These are phyloP conservation scores for Tachina grossa DNA, from an alignment of 2,888 invertebrate genomes.

Conservation along the genomic window DNA sequence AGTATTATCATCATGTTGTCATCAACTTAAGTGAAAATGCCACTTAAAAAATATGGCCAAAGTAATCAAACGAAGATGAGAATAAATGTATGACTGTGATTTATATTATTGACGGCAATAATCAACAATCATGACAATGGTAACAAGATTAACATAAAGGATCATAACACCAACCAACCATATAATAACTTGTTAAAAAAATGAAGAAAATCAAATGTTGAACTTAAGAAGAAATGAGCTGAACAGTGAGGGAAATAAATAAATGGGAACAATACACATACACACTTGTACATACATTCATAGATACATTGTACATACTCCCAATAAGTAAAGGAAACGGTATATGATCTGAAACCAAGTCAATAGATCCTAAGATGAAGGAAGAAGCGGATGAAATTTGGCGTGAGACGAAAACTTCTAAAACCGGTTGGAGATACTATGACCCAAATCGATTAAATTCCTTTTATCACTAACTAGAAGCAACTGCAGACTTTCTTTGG, in stretches of 20 bases:
- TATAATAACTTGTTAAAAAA: constrained; percentile 40
- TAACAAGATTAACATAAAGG: constrained; percentile 56
- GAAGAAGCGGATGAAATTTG: too few species aligned
- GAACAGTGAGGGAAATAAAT: constrained; percentile 19
- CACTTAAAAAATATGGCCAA: constrained; percentile 57
- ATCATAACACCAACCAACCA: constrained; percentile 52
- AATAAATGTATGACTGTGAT: constrained; percentile 50
- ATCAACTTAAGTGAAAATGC: constrained; percentile 70
- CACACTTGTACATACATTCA: too few species aligned
- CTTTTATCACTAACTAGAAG: too few species aligned
- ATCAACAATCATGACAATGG: constrained; percentile 45
- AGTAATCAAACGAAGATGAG: constrained; percentile 34
- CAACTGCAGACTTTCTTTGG: too few species aligned
- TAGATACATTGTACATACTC: too few species aligned
- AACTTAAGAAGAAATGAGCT: constrained; percentile 20
- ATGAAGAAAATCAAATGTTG: constrained; percentile 45
- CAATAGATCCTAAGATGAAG: too few species aligned
- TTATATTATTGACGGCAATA: constrained; percentile 64
- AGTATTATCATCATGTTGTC: constrained; percentile 62
- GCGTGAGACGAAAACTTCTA: too few species aligned
- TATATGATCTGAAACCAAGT: too few species aligned
- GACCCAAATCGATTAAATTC: too few species aligned
- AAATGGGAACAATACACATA: neutral
- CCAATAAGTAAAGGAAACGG: too few species aligned
- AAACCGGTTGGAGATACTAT: too few species aligned